phyloP scores from a whole-genome alignment of 2,888 invertebrate genomes.

The Cactoblastis cactorum region DNA sequence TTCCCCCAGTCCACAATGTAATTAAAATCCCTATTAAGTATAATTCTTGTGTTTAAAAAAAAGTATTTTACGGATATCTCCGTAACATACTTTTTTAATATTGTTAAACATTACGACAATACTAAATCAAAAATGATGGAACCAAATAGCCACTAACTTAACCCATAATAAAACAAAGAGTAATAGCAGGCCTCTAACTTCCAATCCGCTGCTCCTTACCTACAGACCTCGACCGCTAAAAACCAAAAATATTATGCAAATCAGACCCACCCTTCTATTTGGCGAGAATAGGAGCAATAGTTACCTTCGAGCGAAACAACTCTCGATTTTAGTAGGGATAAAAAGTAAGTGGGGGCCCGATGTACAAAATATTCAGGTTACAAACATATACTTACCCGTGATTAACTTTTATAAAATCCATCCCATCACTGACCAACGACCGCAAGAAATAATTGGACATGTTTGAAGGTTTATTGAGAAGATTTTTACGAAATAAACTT shows the following conservation, averaged over 20 bases:
- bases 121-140: not conserved
- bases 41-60: too few relatives aligned
- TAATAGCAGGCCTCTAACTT: slow-evolving; percentile 22
- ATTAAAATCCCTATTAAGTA: too few relatives aligned
- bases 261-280: slow-evolving; percentile 37
- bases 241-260: slow-evolving; percentile 33
- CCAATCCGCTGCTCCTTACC: slow-evolving; percentile 13
- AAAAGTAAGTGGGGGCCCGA: slow-evolving; percentile 55
- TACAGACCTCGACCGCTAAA: slow-evolving; percentile 12
- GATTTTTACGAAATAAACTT: too few relatives aligned
- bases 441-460: too few relatives aligned
- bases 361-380: not conserved
- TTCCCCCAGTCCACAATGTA: too few relatives aligned
- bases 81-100: too few relatives aligned
- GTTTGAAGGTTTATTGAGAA: too few relatives aligned
- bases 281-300: slow-evolving; percentile 63
- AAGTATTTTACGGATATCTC: too few relatives aligned
- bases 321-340: slow-evolving; percentile 69
- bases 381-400: not conserved
- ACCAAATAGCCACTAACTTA: not conserved
- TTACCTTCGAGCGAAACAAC: slow-evolving; percentile 51
- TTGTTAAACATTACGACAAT: not conserved
- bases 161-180: slow-evolving; percentile 8
- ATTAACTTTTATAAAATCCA: not conserved
- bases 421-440: too few relatives aligned